Conservation (phyloP, 1,140 invertebrate species). For the Epicauta chinensis region DNA sequence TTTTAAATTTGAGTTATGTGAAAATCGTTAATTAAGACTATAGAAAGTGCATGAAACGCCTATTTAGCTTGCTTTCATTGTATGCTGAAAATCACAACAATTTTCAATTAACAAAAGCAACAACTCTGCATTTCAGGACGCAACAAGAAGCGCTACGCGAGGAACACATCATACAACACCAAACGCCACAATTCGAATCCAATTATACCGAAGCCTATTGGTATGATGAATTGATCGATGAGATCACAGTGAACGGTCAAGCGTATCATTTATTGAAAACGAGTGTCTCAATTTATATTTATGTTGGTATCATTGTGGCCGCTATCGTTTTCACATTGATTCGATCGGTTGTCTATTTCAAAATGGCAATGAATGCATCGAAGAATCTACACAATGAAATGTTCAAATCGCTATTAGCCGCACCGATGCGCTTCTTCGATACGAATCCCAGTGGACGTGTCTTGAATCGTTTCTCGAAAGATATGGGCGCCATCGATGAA, state of each 20-base stretch:
- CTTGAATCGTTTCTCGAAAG: conserved; percentile 75
- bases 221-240: conserved; percentile 16
- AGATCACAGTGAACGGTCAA: conserved; percentile 10
- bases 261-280: conserved; percentile 26
- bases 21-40: no score
- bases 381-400: conserved; percentile 73
- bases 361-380: conserved; percentile 67
- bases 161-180: neutral
- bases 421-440: conserved; percentile 74
- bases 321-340: conserved; percentile 41
- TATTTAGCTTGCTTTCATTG: no score
- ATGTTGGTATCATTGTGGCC: conserved; percentile 37
- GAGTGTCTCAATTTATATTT: conserved; percentile 38
- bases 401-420: conserved; percentile 50
- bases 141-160: conserved; percentile 28
- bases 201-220: neutral
- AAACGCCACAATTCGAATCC: neutral
- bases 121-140: conserved; percentile 35
- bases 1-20: no score
- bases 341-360: conserved; percentile 64
- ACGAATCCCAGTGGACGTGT: conserved; percentile 70
- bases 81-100: no score
- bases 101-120: no score
- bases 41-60: no score
- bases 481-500: conserved; percentile 78